Evolutionary conservation across 2,113 vertebrate species (phyloP), one percentile per base, ranked within the genome.

Genomic region (Mastomys natalensis): DNA sequence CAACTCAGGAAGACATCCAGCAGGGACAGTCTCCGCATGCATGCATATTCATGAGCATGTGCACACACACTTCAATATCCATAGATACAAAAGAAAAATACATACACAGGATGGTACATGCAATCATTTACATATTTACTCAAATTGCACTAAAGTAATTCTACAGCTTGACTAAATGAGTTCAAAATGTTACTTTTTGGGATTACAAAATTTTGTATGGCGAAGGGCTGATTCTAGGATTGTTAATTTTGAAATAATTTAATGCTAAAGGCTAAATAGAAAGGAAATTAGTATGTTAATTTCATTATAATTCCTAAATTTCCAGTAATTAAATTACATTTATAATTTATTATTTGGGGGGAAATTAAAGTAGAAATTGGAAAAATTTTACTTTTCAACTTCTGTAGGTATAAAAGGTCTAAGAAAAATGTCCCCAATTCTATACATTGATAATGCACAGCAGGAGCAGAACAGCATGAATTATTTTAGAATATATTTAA

Each of bases 181-280:
- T 11, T 37, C 60, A 96, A 97, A 84, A 60, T 88, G 66, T 89
- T n/a, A 53, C 48, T 91, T 93, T 94, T 92, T 0, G 9, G n/a
- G 43, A 77, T 10, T 55, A 10, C 0, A 40, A 31, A 64, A 64
- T 9, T 86, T 29, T 40, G 2, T 5, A 76, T 81, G 37, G 7
- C 48, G 48, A 70, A 84, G 85, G 62, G 4, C 15, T 82, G 24
- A 66, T 58, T 80, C 37, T 74, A 5, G 85, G 7, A 12, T 64
- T 66, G 16, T 82, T 68, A 90, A 88, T 45, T 7, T 45, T 53
- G 90, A 94, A 24, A 0, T 89, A 81, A 62, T 85, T 85, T 91
- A 43, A 80, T 51, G 73, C 4, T 58, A 90, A 19, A 68, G 16
- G 7, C 21, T 51, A 89, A 64, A 76, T 53, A 66, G 37, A 74